Percentiles rank a stretch among this genome's conserved stretches.
These are phyloP conservation scores for Anhinga anhinga DNA, from an alignment of 2,113 vertebrate species.

Conservation along the genomic window DNA sequence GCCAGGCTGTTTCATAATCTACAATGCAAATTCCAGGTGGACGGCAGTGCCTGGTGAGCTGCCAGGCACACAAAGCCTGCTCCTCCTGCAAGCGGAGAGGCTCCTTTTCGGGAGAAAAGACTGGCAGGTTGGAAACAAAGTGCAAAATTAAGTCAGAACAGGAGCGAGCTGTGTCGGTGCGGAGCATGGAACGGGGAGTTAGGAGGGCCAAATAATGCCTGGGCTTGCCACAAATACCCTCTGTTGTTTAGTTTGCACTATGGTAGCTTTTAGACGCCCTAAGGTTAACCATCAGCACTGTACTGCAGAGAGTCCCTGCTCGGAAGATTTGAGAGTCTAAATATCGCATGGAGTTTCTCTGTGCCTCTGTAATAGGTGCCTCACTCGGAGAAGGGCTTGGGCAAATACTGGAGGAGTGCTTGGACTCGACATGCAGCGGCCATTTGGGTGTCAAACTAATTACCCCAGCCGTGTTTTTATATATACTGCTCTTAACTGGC, in stretches of 20 bases:
- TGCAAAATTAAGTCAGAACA: not conserved
- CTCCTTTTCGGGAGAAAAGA: not conserved
- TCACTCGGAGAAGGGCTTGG: not conserved
- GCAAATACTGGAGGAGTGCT: not conserved
- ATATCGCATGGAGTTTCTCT: not conserved
- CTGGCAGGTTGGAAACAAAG: not conserved
- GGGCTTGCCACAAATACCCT: not conserved
- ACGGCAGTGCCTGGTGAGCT: not conserved
- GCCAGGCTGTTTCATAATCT: not conserved
- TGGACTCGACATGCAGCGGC: not conserved
- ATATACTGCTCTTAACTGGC: not conserved
- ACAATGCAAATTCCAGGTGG: not conserved
- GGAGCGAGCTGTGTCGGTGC: rapidly evolving
- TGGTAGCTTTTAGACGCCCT: not conserved
- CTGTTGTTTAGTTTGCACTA: not conserved
- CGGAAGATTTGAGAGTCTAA: not conserved
- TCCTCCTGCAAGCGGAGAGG: not conserved
- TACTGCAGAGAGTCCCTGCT: not conserved
- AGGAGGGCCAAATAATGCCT: not conserved
- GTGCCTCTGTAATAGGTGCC: too few relatives aligned
- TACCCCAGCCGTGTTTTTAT: not conserved
- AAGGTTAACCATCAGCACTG: not conserved
- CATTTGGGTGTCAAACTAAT: not conserved
- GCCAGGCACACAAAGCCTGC: not conserved
- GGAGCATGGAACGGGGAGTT: not conserved